These are phyloP conservation scores for Vanessa tameamea DNA, from an alignment of 1,140 invertebrate species.

Conservation along the genomic window DNA sequence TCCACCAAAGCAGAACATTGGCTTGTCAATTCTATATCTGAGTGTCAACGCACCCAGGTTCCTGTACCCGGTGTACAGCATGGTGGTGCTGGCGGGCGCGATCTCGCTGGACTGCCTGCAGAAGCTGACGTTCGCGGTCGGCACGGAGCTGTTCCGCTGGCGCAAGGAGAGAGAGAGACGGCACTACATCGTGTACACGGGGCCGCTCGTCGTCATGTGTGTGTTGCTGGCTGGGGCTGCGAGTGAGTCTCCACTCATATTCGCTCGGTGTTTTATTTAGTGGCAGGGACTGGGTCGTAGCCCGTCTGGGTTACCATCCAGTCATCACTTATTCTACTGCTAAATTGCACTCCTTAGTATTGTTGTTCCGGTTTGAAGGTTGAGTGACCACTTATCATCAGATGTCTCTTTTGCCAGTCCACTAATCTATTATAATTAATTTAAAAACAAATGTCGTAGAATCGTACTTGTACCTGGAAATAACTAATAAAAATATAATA, in stretches of 20 bases:
- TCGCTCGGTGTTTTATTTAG: background rate
- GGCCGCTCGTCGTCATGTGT: conserved; percentile 84
- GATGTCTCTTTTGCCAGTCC: too few species aligned
- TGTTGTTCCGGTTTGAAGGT: too few species aligned
- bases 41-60: conserved; percentile 80
- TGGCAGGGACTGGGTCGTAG: background rate
- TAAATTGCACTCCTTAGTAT: too few species aligned
- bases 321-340: too few species aligned
- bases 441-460: too few species aligned
- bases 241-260: conserved; percentile 42
- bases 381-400: too few species aligned
- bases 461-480: too few species aligned
- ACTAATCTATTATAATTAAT: too few species aligned
- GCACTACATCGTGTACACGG: conserved; percentile 89
- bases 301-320: too few species aligned
- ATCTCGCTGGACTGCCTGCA: conserved; percentile 90
- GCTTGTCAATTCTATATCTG: background rate
- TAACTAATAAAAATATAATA: too few species aligned
- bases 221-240: conserved; percentile 80
- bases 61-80: conserved; percentile 97
- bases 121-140: conserved; percentile 87
- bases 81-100: conserved; percentile 93
- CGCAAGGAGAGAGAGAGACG: conserved; percentile 52
- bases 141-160: conserved; percentile 57
- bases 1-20: too few species aligned